Conservation (phyloP, 2,888 invertebrate species). For the Ariolimax columbianus region DNA sequence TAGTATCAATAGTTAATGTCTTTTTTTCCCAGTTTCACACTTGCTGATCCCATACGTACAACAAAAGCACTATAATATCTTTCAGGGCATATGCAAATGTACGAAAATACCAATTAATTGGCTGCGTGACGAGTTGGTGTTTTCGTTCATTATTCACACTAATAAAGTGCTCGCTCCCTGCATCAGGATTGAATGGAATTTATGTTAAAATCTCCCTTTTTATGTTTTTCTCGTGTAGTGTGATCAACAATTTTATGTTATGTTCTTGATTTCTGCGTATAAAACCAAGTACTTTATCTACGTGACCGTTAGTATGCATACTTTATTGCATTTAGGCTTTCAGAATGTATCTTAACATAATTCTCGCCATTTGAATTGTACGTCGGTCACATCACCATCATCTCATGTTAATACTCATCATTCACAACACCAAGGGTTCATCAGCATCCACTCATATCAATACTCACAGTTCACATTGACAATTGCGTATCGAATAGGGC, state of each 20-base stretch:
- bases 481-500: too few species aligned
- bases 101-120: neutral
- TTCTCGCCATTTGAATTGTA: too few species aligned
- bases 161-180: neutral
- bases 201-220: neutral
- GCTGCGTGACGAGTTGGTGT: neutral
- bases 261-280: too few species aligned
- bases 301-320: too few species aligned
- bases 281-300: too few species aligned
- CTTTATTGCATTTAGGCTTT: too few species aligned
- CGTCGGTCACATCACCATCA: too few species aligned
- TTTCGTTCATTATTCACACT: neutral
- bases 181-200: neutral
- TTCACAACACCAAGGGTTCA: too few species aligned
- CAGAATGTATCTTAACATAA: too few species aligned
- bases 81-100: neutral
- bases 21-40: conserved; percentile 1
- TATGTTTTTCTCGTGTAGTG: neutral
- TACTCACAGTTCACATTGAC: too few species aligned
- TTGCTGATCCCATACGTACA: neutral
- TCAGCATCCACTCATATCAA: too few species aligned
- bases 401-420: too few species aligned
- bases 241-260: neutral
- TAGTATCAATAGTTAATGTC: neutral
- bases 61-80: neutral